Evolutionary conservation across 2,888 invertebrate genomes (phyloP).

Genomic region (Elysia crispata): DNA sequence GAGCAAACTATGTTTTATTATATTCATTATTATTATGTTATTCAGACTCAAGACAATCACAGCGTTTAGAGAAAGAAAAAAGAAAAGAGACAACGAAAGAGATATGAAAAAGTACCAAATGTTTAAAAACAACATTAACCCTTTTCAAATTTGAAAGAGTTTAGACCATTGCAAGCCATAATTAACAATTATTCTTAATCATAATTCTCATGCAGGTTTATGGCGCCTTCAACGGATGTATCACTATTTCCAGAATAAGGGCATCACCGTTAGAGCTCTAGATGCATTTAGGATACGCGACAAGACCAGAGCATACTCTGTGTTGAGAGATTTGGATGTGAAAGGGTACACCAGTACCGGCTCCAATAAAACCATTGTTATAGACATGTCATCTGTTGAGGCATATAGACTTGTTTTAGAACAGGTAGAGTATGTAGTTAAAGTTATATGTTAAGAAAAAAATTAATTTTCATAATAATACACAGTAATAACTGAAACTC

Average conservation of each 20-base stretch:
- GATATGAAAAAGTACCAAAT: too few relatives aligned
- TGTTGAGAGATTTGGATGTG: slow-evolving; percentile 59
- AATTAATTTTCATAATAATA: too few relatives aligned
- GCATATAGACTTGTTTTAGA: slow-evolving; percentile 61
- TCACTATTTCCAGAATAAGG: slow-evolving; percentile 56
- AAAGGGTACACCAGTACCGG: slow-evolving; percentile 57
- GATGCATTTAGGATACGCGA: slow-evolving; percentile 63
- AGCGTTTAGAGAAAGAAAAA: too few relatives aligned
- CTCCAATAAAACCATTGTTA: slow-evolving; percentile 59
- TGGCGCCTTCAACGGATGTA: slow-evolving; percentile 63
- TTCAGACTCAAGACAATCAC: too few relatives aligned
- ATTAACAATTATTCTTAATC: neutral
- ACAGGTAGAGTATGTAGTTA: slow-evolving; percentile 53
- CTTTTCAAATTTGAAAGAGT: too few relatives aligned
- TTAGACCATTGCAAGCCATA: too few relatives aligned
- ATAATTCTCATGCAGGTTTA: slow-evolving; percentile 53
- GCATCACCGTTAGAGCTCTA: slow-evolving; percentile 51
- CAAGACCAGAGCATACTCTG: slow-evolving; percentile 56
- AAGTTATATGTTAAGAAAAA: too few relatives aligned
- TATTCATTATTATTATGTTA: too few relatives aligned
- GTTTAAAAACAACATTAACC: too few relatives aligned
- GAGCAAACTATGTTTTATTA: too few relatives aligned
- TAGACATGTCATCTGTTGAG: slow-evolving; percentile 56
- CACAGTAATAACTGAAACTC: too few relatives aligned
- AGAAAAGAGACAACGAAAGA: too few relatives aligned